Evolutionary conservation across 2,797 vertebrate genomes (phyloP).

Genomic region (Philypnodon macrostomus): DNA sequence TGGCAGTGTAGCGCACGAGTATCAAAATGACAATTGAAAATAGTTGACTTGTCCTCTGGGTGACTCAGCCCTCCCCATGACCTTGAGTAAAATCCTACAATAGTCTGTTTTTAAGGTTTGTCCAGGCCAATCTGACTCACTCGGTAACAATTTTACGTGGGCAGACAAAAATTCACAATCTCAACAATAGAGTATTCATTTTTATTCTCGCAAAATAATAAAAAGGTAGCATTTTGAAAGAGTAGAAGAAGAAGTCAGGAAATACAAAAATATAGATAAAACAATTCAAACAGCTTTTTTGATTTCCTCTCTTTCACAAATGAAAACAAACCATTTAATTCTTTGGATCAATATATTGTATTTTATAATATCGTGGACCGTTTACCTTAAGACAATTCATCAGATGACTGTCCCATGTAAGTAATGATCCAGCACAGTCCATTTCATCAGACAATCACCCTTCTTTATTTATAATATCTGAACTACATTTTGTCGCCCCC

Average conservation of each 20-base stretch:
- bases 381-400: conserved; percentile 50
- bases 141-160: not conserved
- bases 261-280: conserved; percentile 81
- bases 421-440: conserved; percentile 45
- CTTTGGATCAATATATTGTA: conserved; percentile 74
- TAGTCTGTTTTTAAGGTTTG: not conserved
- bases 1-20: conserved; percentile 28
- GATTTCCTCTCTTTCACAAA: conserved; percentile 55
- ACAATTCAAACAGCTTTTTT: conserved; percentile 63
- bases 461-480: conserved; percentile 33
- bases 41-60: conserved; percentile 20
- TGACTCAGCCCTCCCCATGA: conserved; percentile 19
- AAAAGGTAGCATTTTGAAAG: conserved; percentile 71
- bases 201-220: conserved; percentile 72
- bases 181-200: conserved; percentile 46
- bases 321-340: conserved; percentile 51
- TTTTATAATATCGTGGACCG: conserved; percentile 60
- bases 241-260: conserved; percentile 64
- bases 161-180: conserved; percentile 24
- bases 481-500: conserved; percentile 38
- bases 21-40: conserved; percentile 18
- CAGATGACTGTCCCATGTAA: conserved; percentile 37
- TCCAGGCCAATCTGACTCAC: not conserved
- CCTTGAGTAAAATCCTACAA: conserved; percentile 14
- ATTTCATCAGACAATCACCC: conserved; percentile 37